A percentile compares a stretch with the other conserved stretches of the same genome.
Evolutionary conservation across 30 jellyfish, hydroid and myxozoan genomes (phyloP).

Genomic region (Hydractinia echinata): DNA sequence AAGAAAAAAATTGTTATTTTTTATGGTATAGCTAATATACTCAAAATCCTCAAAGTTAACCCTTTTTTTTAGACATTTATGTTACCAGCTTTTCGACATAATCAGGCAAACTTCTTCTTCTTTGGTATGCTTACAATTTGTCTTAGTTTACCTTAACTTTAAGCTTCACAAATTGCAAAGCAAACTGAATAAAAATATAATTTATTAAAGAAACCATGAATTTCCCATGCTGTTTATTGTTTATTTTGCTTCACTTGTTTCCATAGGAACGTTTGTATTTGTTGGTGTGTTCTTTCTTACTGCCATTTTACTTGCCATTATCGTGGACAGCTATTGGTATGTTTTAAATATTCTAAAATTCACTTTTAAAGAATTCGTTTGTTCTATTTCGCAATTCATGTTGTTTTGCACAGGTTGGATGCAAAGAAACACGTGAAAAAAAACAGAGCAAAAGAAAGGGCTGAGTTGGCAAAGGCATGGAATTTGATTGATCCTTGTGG

Average conservation of each 20-base stretch:
- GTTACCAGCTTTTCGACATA: constrained; percentile 69
- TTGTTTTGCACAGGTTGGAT: constrained; percentile 44
- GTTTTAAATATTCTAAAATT: not conserved
- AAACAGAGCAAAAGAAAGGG: constrained; percentile 72
- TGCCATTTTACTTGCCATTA: constrained; percentile 75
- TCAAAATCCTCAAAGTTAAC: not conserved
- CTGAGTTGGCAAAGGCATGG: constrained; percentile 92
- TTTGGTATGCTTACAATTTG: constrained; percentile 46
- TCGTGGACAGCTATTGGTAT: constrained; percentile 77
- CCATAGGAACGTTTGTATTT: constrained; percentile 59
- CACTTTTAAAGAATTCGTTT: too few relatives aligned
- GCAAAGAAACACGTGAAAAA: constrained; percentile 68
- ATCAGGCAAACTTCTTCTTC: constrained; percentile 40
- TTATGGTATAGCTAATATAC: not conserved
- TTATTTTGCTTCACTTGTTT: not conserved
- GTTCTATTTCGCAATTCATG: not conserved
- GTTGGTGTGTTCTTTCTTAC: constrained; percentile 69
- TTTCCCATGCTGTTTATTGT: not conserved
- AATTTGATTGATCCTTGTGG: constrained; percentile 75
- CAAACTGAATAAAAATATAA: too few relatives aligned
- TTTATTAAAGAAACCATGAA: too few relatives aligned
- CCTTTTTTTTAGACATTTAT: constrained; percentile 55
- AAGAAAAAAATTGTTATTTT: too few relatives aligned
- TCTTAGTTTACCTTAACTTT: too few relatives aligned
- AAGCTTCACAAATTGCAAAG: too few relatives aligned